Evolutionary conservation across 2,888 invertebrate species (phyloP).

Genomic region (Acronicta psi): DNA sequence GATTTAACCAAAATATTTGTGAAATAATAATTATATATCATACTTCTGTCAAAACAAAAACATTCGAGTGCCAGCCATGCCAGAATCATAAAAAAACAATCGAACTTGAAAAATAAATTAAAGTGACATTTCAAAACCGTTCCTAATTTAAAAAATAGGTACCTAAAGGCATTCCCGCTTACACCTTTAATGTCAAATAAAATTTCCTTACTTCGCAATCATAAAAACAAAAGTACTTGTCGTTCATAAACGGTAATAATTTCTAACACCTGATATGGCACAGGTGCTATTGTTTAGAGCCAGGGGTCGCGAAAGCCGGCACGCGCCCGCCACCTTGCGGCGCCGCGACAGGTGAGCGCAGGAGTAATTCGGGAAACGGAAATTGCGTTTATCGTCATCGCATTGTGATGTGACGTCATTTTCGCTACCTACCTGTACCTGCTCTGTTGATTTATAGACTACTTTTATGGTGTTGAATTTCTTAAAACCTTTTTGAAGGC

Average conservation of each 20-base stretch:
- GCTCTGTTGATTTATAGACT: constrained; percentile 13
- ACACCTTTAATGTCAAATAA: constrained; percentile 12
- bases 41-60: too few species aligned
- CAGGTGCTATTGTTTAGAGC: constrained; percentile 59
- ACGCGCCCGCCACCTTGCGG: constrained; percentile 70
- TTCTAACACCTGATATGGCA: constrained; percentile 57
- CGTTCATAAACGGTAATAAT: constrained; percentile 38
- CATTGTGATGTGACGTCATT: constrained; percentile 28
- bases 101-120: too few species aligned
- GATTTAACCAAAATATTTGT: too few species aligned
- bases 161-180: not conserved
- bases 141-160: not conserved
- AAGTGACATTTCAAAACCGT: not conserved
- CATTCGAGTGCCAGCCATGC: too few species aligned
- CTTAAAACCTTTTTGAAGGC: too few species aligned
- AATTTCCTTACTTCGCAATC: not conserved
- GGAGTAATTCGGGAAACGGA: constrained; percentile 69
- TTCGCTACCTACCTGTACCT: constrained; percentile 1
- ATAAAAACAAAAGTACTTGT: constrained; percentile 47
- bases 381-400: constrained; percentile 62
- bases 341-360: constrained; percentile 74
- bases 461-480: not conserved
- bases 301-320: constrained; percentile 55
- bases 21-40: too few species aligned
- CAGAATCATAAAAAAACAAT: too few species aligned